A percentile compares a stretch with the other conserved stretches of the same genome.
phyloP scores from a whole-genome alignment of 1,140 invertebrate genomes.

The Ectropis grisescens region DNA sequence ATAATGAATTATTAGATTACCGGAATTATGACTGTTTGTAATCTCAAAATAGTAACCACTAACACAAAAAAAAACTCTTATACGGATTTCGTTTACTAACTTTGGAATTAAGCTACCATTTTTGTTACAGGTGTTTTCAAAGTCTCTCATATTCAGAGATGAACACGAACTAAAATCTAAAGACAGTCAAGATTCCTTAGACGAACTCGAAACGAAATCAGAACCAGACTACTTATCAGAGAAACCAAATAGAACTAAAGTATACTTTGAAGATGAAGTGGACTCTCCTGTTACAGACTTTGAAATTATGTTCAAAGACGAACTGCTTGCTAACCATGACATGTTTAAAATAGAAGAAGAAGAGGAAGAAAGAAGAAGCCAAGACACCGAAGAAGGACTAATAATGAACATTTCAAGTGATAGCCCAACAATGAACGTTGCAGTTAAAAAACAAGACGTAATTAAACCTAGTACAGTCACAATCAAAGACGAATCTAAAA shows the following conservation, averaged over 20 bases:
- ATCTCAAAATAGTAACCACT: no score
- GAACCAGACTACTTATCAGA: slow-evolving; percentile 52
- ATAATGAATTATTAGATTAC: no score
- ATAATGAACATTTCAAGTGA: slow-evolving; percentile 48
- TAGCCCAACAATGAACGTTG: slow-evolving; percentile 41
- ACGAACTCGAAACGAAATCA: slow-evolving; percentile 54
- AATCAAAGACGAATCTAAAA: slow-evolving; percentile 51
- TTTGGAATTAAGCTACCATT: no score
- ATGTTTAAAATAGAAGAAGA: slow-evolving; percentile 69
- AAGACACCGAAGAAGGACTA: slow-evolving; percentile 54
- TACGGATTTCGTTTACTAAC: no score
- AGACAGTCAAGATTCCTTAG: slow-evolving; percentile 34
- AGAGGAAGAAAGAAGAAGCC: slow-evolving; percentile 45
- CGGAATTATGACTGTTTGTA: no score
- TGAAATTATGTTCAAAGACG: slow-evolving; percentile 70
- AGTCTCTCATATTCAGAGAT: slow-evolving; percentile 66
- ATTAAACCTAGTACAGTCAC: slow-evolving; percentile 55
- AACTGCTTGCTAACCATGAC: slow-evolving; percentile 42
- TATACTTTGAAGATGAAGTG: slow-evolving; percentile 60
- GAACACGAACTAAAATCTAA: slow-evolving; percentile 54
- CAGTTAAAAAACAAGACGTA: slow-evolving; percentile 51
- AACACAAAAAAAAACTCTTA: no score
- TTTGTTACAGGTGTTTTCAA: slow-evolving; percentile 59
- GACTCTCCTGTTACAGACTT: slow-evolving; percentile 64
- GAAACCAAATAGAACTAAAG: slow-evolving; percentile 55